Evolutionary conservation across 2,888 invertebrate genomes (phyloP).

Genomic region (Masnerella sp.): DNA sequence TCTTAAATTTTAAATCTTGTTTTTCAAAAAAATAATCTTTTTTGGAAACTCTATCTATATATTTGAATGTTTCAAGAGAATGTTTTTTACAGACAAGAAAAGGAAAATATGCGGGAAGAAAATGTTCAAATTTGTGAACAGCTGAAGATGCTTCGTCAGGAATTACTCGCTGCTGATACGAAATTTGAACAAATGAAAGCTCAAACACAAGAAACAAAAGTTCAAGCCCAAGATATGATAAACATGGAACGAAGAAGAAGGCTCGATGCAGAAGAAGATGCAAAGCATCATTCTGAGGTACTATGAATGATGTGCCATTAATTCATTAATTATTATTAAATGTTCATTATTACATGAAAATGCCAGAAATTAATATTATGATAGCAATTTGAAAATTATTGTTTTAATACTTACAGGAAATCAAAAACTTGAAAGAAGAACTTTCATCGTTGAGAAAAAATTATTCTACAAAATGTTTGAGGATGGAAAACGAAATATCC

Average conservation of each 20-base stretch:
- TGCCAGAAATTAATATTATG: no score
- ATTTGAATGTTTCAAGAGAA: no score
- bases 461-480: constrained; percentile 76
- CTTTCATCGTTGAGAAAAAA: constrained; percentile 21
- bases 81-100: constrained; percentile 78
- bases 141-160: constrained; percentile 76
- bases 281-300: constrained; percentile 70
- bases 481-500: constrained; percentile 81
- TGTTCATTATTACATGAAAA: no score
- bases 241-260: constrained; percentile 76
- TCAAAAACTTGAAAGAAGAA: constrained; percentile 27
- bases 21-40: no score
- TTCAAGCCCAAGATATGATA: constrained; percentile 74
- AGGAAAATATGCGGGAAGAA: constrained; percentile 81
- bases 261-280: constrained; percentile 78
- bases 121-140: constrained; percentile 79
- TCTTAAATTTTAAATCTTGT: no score
- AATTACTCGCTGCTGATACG: constrained; percentile 75
- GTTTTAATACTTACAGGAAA: no score
- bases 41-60: no score
- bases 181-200: constrained; percentile 76
- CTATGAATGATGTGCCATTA: no score
- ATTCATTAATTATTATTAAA: no score
- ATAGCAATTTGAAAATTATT: no score
- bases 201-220: constrained; percentile 76